A percentile compares a stretch with the other conserved stretches of the same genome.
Conservation (phyloP, 2,113 vertebrate species). For the Herpetotheres cachinnans region DNA sequence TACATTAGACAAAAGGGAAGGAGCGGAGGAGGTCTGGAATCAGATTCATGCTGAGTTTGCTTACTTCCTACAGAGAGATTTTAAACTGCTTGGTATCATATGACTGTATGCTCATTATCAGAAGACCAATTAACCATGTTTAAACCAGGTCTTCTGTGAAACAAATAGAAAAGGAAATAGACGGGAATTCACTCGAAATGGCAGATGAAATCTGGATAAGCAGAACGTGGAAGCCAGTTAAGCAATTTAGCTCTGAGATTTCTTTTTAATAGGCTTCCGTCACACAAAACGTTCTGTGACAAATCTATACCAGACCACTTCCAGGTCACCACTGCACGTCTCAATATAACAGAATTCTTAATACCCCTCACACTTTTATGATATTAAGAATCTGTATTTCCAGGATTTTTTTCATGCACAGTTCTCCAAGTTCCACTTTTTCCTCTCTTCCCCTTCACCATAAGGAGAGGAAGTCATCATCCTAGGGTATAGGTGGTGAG, state of each 20-base stretch:
- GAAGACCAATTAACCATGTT: not conserved
- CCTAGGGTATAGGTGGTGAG: not conserved
- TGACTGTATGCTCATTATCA: conserved; percentile 14
- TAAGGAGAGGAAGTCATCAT: not conserved
- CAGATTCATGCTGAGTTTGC: conserved; percentile 3
- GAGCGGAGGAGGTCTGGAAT: not conserved
- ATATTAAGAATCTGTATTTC: not conserved
- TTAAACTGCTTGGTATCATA: not conserved
- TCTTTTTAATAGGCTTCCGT: not conserved
- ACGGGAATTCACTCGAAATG: not conserved
- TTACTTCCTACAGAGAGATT: not conserved
- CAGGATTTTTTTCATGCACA: not conserved
- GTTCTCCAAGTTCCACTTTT: not conserved
- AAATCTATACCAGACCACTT: not conserved
- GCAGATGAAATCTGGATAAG: not conserved
- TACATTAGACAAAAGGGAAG: not conserved
- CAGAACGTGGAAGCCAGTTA: not conserved
- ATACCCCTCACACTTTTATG: not conserved
- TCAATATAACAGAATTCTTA: not conserved
- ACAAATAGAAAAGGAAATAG: not conserved
- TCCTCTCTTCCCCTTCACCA: not conserved
- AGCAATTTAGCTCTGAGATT: not conserved
- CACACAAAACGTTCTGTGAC: not conserved
- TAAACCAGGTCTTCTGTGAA: not conserved
- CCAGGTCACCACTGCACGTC: not conserved